Evolutionary conservation across 2,888 invertebrate species (phyloP).

Genomic region (Rhabditophanes sp.): DNA sequence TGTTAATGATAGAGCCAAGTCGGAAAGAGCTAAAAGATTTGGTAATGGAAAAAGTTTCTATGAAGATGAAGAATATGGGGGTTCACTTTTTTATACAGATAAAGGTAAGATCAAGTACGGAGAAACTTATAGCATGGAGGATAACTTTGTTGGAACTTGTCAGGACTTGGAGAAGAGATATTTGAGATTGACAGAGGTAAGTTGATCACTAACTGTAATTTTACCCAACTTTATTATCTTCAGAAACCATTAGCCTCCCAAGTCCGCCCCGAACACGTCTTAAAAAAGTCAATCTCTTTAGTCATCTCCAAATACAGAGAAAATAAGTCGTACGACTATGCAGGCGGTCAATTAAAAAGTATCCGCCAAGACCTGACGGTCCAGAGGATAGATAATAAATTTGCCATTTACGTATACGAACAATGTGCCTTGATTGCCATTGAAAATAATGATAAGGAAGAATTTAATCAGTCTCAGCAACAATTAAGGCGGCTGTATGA

Average conservation of each 20-base stretch:
- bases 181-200: constrained; percentile 66
- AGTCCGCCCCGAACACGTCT: constrained; percentile 72
- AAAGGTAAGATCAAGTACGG: too few relatives aligned
- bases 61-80: too few relatives aligned
- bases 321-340: constrained; percentile 85
- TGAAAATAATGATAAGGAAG: constrained; percentile 90
- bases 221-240: constrained; percentile 12
- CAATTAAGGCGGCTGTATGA: constrained; percentile 81
- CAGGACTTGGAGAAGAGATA: constrained; percentile 86
- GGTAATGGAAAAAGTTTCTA: too few relatives aligned
- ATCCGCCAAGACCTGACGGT: constrained; percentile 95
- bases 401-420: constrained; percentile 95
- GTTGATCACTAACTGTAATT: constrained; percentile 6
- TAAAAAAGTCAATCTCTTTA: constrained; percentile 67
- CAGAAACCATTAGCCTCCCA: constrained; percentile 72
- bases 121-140: too few relatives aligned
- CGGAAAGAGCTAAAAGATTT: too few relatives aligned
- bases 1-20: too few relatives aligned
- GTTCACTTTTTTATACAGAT: too few relatives aligned
- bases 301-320: constrained; percentile 74
- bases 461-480: constrained; percentile 98
- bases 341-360: constrained; percentile 93
- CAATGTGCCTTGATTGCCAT: constrained; percentile 91
- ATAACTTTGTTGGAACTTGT: constrained; percentile 84
- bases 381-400: constrained; percentile 79